Percentiles rank a stretch among this genome's conserved stretches.
These are phyloP conservation scores for Drosophila cracens DNA, from an alignment of 2,888 invertebrate genomes.

Conservation along the genomic window DNA sequence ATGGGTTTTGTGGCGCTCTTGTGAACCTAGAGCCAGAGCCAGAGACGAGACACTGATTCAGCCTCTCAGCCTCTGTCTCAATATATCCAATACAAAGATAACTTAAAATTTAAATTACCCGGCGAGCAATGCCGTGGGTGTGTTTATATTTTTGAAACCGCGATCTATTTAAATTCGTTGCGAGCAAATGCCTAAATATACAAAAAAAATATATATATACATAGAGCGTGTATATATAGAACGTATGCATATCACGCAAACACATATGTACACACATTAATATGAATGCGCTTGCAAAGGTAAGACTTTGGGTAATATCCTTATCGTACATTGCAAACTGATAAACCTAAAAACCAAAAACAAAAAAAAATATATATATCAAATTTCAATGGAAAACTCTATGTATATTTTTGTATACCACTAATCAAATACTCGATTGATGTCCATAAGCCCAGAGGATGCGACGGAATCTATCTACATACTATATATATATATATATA, in stretches of 20 bases:
- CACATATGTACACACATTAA: constrained; percentile 65
- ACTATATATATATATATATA: constrained; percentile 5
- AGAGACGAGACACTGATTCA: constrained; percentile 48
- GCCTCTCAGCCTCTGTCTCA: constrained; percentile 33
- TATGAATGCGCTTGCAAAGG: constrained; percentile 77
- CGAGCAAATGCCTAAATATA: constrained; percentile 56
- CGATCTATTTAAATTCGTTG: constrained; percentile 84
- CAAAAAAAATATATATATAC: not conserved
- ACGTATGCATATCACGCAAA: constrained; percentile 43
- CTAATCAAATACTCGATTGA: constrained; percentile 30
- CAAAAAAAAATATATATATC: not conserved
- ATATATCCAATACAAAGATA: constrained; percentile 37
- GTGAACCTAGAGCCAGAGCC: constrained; percentile 51
- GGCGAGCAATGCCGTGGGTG: constrained; percentile 85
- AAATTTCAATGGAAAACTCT: constrained; percentile 2
- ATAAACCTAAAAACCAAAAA: constrained; percentile 16
- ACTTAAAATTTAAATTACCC: constrained; percentile 78
- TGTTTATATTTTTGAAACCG: constrained; percentile 79
- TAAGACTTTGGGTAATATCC: constrained; percentile 83
- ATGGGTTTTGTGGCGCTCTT: constrained; percentile 76
- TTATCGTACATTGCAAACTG: constrained; percentile 46
- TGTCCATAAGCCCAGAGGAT: constrained; percentile 33
- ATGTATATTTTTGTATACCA: constrained; percentile 13
- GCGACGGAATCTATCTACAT: constrained; percentile 12
- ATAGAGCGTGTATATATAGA: constrained; percentile 17